These are phyloP conservation scores for Laothoe populi DNA, from an alignment of 2,888 invertebrate species.

Conservation along the genomic window DNA sequence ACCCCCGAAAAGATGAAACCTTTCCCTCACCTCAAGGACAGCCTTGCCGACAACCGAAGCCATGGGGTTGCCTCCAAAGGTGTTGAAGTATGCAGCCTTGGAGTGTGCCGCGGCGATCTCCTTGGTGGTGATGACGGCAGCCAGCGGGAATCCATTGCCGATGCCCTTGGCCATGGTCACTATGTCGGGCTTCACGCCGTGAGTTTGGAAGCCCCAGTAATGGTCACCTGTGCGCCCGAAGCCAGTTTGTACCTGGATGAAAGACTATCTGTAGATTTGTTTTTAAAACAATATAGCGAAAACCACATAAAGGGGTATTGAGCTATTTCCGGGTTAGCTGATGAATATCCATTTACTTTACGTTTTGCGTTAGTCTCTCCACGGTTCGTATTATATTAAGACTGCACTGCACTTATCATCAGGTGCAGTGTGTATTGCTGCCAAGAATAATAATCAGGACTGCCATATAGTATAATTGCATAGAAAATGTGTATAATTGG, in stretches of 20 bases:
- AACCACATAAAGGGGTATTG: too few species aligned
- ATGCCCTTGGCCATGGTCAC: conserved; percentile 98
- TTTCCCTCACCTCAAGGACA: conserved; percentile 92
- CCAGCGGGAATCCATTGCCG: conserved; percentile 98
- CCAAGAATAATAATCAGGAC: too few species aligned
- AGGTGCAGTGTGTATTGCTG: too few species aligned
- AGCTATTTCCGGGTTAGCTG: too few species aligned
- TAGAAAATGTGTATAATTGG: too few species aligned
- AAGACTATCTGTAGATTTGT: neutral
- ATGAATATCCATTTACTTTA: too few species aligned
- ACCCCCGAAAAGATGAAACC: too few species aligned
- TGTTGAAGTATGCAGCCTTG: conserved; percentile 95
- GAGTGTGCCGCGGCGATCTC: conserved; percentile 92
- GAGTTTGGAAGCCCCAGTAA: conserved; percentile 98
- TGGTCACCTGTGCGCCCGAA: conserved; percentile 97
- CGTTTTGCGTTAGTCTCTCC: too few species aligned
- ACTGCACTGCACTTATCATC: too few species aligned
- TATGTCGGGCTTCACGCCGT: conserved; percentile 95
- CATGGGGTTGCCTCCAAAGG: conserved; percentile 97
- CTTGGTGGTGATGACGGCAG: conserved; percentile 96
- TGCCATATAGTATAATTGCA: too few species aligned
- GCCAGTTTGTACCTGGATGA: conserved; percentile 94
- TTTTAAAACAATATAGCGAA: neutral
- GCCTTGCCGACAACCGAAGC: conserved; percentile 94
- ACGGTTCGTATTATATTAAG: too few species aligned